These are phyloP conservation scores for Orientallactaga sibirica DNA, from an alignment of 2,797 vertebrate species.

Conservation along the genomic window DNA sequence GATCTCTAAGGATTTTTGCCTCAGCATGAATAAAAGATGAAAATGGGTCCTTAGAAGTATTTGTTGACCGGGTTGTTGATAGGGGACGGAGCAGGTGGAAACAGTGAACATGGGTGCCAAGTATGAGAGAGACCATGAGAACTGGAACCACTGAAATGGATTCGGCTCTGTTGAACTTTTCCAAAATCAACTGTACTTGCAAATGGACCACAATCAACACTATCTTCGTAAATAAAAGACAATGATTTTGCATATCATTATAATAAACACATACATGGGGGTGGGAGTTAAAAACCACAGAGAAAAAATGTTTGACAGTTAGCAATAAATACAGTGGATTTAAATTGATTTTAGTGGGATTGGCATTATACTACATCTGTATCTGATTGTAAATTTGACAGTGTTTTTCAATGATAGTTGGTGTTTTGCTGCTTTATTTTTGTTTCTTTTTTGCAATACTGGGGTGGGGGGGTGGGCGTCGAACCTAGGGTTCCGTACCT, in stretches of 20 bases:
- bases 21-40: background rate
- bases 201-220: background rate
- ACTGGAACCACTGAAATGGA: background rate
- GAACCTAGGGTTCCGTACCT: background rate
- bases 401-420: background rate
- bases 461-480: background rate
- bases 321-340: background rate
- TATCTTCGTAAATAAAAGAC: background rate
- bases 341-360: background rate
- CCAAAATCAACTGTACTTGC: background rate
- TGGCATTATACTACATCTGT: background rate
- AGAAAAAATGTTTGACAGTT: conserved; percentile 28
- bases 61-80: background rate
- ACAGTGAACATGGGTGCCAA: background rate
- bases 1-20: conserved; percentile 26
- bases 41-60: conserved; percentile 5
- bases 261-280: background rate
- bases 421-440: background rate
- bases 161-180: background rate
- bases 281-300: background rate
- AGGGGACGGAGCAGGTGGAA: background rate
- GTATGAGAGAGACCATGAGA: background rate
- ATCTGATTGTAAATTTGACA: background rate
- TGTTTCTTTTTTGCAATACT: background rate
- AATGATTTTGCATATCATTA: background rate